Evolutionary conservation across 2,113 vertebrate genomes (phyloP).

Genomic region (Ptyas mucosa): DNA sequence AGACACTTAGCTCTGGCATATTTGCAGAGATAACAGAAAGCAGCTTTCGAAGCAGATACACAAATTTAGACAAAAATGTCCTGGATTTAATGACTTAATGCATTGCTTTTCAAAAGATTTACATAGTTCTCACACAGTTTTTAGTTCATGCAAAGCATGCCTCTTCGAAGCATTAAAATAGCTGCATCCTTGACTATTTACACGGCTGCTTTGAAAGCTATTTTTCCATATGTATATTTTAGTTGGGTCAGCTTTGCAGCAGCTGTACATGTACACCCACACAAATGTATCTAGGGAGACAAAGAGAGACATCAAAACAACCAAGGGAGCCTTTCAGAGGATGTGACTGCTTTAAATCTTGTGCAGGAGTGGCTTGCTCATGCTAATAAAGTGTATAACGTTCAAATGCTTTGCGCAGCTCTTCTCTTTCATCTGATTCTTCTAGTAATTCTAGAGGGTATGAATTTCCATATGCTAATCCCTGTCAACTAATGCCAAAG

Average conservation of each 20-base stretch:
- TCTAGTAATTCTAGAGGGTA: not conserved
- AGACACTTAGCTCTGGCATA: not conserved
- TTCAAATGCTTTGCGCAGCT: not conserved
- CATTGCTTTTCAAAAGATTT: not conserved
- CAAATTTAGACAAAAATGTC: not conserved
- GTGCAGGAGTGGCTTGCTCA: not conserved
- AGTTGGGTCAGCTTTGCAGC: not conserved
- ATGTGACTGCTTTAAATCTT: not conserved
- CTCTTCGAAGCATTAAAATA: not conserved
- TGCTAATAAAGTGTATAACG: not conserved
- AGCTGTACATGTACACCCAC: not conserved
- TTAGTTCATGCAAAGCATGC: not conserved
- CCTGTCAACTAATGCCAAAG: not conserved
- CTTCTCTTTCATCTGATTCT: not conserved
- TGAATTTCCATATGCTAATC: not conserved
- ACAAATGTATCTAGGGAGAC: not conserved
- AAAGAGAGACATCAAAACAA: not conserved
- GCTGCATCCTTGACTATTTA: not conserved
- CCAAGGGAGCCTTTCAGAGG: not conserved
- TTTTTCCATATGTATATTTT: not conserved
- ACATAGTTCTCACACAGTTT: not conserved
- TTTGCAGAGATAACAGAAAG: not conserved
- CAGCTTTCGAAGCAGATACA: not conserved
- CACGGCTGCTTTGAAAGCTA: not conserved
- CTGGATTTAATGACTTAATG: not conserved